Evolutionary conservation across 2,797 vertebrate species (phyloP).

Genomic region (Hapalemur alaotrensis): DNA sequence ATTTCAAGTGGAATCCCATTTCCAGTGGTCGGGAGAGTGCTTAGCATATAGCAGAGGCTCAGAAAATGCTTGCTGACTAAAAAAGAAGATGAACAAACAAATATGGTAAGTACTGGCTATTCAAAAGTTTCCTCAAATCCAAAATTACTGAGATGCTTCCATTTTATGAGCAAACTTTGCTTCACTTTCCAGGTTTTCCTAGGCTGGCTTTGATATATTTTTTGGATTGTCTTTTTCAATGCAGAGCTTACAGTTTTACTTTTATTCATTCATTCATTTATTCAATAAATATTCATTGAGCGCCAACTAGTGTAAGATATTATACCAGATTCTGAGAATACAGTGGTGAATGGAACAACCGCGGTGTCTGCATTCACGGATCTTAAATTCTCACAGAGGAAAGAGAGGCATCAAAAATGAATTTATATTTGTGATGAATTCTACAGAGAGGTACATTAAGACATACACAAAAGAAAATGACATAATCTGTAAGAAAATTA

Average conservation of each 20-base stretch:
- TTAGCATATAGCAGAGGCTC: background rate
- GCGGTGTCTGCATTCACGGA: too few relatives aligned
- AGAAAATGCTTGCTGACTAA: background rate
- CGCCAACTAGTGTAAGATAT: background rate
- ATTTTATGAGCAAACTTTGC: background rate
- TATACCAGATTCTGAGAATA: background rate
- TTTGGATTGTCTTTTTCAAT: background rate
- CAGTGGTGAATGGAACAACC: accelerated
- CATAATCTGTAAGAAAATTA: background rate
- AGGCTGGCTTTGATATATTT: background rate
- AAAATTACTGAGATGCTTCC: background rate
- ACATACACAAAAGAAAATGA: background rate
- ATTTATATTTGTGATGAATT: background rate
- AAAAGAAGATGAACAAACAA: background rate
- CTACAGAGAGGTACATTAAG: background rate
- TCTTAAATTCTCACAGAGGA: background rate
- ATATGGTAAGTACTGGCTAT: background rate
- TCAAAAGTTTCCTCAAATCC: background rate
- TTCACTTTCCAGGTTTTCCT: background rate
- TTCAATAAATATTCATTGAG: background rate
- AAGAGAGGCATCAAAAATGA: background rate
- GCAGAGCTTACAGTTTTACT: background rate
- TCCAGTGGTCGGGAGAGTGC: background rate
- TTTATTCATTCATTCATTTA: background rate
- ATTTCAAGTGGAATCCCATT: background rate